Evolutionary conservation across 1,140 invertebrate species (phyloP).

Genomic region (honey bee (Apis mellifera)): Amel_HAv3.1 CM009934.2:10156501-10157000

Average conservation of each 20-base stretch:
- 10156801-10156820: neutral
- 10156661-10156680: neutral
- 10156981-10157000: neutral
- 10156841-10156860: neutral
- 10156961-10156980: neutral
- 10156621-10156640: slow-evolving; percentile 63
- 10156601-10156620: slow-evolving; percentile 66
- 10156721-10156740: slow-evolving; percentile 34
- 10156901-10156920: neutral
- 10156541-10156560: slow-evolving; percentile 64
- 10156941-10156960: neutral
- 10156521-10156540: slow-evolving; percentile 42
- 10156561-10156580: slow-evolving; percentile 69
- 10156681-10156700: neutral
- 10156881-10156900: too few species aligned
- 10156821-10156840: too few species aligned
- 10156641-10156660: slow-evolving; percentile 26
- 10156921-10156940: neutral
- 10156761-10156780: slow-evolving; percentile 12
- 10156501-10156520: slow-evolving; percentile 61
- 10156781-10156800: neutral
- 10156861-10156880: neutral
- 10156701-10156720: slow-evolving; percentile 9
- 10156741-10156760: slow-evolving; percentile 11
- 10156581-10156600: slow-evolving; percentile 61